Base-by-base conservation (phyloP, 2,113 vertebrate genomes). In the Edolisoma coerulescens region DNA sequence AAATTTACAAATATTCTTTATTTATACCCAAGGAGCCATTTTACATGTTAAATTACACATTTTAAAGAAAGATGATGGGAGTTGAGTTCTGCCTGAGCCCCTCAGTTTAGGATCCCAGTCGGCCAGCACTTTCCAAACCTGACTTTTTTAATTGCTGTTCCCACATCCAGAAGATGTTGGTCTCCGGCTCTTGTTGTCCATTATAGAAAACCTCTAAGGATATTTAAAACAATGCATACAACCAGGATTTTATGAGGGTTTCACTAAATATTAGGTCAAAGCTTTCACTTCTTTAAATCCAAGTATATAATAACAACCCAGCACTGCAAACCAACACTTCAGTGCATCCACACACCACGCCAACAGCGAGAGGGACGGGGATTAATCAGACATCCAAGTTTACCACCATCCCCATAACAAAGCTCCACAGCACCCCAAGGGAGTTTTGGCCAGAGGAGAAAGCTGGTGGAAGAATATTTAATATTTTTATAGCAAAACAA, bases 401-500 rank as follows among this genome's bases (percentile, higher is more conserved):
- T 64, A 87, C 65, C 92, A 93, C 73, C 91, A 94, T 35, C 80
- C 94, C 95, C 94, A 57, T 41, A 78, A 93, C 85, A 94, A 88
- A 95, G 89, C 89, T 69, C 63, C 73, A 20, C 35, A 60, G 49
- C 91, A 69, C 82, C 93, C 93, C 68, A 47, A 95, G 97, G 93
- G 97, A 96, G 94, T 94, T 90, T 61, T 95, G 93, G 94, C 56
- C 93, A 95, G 86, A 88, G 70, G 67, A 86, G 73, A 89, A 96
- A 80, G 95, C 96, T 93, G 92, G 80, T 91, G 73, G 83, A 96
- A 97, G 92, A 95, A 97, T 96, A 98, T 96, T 97, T 97, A 97
- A 97, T 98, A 98, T 97, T 98, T 97, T 98, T 96, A 98, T 82
- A 91, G 95, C 96, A 97, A 98, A 98, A 96, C 96, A 98, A 97